A percentile compares a stretch with the other conserved stretches of the same genome.
These are phyloP conservation scores for Callyntrura guangdongensis DNA, from an alignment of 2,888 invertebrate species.

Conservation along the genomic window DNA sequence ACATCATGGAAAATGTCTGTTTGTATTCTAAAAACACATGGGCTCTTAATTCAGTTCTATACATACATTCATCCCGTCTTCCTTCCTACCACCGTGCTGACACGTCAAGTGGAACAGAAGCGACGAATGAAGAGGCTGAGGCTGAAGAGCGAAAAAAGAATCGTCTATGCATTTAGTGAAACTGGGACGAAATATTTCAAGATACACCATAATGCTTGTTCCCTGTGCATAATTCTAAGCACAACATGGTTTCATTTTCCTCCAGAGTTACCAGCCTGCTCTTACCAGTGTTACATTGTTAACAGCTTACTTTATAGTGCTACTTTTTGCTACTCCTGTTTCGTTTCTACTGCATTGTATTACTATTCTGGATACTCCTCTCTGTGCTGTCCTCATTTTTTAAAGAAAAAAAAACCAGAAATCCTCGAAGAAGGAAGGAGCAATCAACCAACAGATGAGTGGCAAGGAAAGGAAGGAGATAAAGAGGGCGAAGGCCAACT, in stretches of 20 bases:
- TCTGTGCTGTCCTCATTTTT: background rate
- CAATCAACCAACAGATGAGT: background rate
- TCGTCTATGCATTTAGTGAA: constrained; percentile 12
- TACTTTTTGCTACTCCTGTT: background rate
- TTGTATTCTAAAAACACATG: constrained; percentile 2
- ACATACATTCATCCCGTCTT: constrained; percentile 18
- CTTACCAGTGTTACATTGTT: background rate
- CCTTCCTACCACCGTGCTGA: constrained; percentile 9
- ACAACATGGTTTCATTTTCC: constrained; percentile 39
- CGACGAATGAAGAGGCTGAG: constrained; percentile 5
- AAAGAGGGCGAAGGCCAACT: constrained; percentile 29
- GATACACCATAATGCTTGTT: constrained; percentile 26
- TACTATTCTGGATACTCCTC: constrained; percentile 18
- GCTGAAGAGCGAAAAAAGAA: constrained; percentile 20
- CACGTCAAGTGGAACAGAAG: constrained; percentile 43
- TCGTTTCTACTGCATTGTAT: background rate
- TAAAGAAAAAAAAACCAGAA: background rate
- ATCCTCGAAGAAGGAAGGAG: constrained; percentile 21
- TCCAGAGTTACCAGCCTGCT: constrained; percentile 14
- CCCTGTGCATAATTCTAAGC: constrained; percentile 28
- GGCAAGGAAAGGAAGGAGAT: background rate
- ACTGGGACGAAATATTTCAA: constrained; percentile 52
- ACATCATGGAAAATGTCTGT: constrained; percentile 33
- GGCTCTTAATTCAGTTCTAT: constrained; percentile 1
- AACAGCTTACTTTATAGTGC: background rate